phyloP scores from a whole-genome alignment of 2,797 vertebrate species.

The Balearica regulorum region DNA sequence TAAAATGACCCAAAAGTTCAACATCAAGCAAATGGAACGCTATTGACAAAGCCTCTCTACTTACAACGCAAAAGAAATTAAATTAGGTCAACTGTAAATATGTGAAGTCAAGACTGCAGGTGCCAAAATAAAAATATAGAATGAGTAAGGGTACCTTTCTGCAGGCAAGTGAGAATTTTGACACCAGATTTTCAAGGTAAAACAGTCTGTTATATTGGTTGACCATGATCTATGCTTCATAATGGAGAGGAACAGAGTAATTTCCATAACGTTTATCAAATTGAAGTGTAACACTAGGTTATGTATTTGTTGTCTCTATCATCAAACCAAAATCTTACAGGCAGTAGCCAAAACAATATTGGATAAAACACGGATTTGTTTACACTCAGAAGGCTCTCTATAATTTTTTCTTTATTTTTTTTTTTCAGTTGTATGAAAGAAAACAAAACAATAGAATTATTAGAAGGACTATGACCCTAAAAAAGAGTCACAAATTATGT shows the following conservation, averaged over 20 bases:
- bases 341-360: background rate
- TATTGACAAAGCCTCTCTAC: background rate
- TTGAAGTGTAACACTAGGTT: background rate
- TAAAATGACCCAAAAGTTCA: background rate
- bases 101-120: background rate
- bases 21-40: background rate
- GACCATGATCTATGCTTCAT: background rate
- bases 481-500: background rate
- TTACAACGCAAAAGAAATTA: background rate
- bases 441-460: background rate
- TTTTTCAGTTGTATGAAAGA: background rate
- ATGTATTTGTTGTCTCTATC: background rate
- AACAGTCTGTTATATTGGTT: background rate
- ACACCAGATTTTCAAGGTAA: background rate
- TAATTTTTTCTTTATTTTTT: background rate
- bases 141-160: background rate
- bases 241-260: background rate
- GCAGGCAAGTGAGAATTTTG: background rate
- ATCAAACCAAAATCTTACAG: background rate
- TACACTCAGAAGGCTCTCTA: background rate
- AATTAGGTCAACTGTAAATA: background rate
- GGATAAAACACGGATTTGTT: background rate
- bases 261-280: background rate
- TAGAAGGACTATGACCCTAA: background rate
- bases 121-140: background rate